phyloP scores from a whole-genome alignment of 2,888 invertebrate genomes.

The Blomia tropicalis region DNA sequence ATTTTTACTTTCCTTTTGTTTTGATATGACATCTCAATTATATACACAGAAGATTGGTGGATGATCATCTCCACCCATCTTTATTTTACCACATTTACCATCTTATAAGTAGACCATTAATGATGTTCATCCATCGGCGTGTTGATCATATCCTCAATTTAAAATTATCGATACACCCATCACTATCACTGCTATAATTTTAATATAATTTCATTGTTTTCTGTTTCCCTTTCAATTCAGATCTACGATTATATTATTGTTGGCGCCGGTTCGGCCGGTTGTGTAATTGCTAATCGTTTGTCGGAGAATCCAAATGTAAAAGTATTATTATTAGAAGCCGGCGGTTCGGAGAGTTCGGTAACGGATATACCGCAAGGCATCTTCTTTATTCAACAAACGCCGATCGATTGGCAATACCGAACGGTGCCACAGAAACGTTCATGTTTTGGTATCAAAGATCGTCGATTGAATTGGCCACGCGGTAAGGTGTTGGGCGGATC shows the following conservation, averaged over 20 bases:
- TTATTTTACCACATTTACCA: too few species aligned
- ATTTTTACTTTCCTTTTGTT: too few species aligned
- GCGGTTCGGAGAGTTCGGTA: conserved; percentile 31
- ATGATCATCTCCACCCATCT: too few species aligned
- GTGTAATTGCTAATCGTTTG: conserved; percentile 64
- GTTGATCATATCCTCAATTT: too few species aligned
- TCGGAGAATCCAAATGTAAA: conserved; percentile 30
- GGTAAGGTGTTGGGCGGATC: conserved; percentile 79
- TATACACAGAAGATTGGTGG: too few species aligned
- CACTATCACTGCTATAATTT: too few species aligned
- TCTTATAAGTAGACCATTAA: too few species aligned
- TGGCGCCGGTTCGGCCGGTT: conserved; percentile 56
- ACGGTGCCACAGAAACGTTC: conserved; percentile 54
- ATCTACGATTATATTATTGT: conserved; percentile 20
- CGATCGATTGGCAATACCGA: conserved; percentile 76
- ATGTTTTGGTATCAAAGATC: conserved; percentile 29
- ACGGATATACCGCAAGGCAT: conserved; percentile 31
- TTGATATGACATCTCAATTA: too few species aligned
- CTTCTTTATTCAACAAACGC: conserved; percentile 30
- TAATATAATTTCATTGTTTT: not conserved
- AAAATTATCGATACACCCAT: too few species aligned
- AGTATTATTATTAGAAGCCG: conserved; percentile 31
- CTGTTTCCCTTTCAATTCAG: not conserved
- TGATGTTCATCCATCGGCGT: too few species aligned
- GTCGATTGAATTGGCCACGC: conserved; percentile 50